These are phyloP conservation scores for Eumacrocentrus americanus DNA, from an alignment of 2,888 invertebrate species.

Conservation along the genomic window DNA sequence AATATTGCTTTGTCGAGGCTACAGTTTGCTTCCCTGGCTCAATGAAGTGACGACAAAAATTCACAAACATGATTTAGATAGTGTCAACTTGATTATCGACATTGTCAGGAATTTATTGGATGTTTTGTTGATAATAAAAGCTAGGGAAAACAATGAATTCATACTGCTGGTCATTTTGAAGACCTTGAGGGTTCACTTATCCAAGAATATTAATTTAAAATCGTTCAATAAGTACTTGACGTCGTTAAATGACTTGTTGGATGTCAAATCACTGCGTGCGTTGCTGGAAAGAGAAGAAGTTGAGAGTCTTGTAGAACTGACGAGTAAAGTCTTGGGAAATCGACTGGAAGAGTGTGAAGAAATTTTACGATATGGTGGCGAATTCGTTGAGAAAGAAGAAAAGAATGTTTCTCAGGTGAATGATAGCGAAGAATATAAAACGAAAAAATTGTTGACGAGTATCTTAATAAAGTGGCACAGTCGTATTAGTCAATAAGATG, in stretches of 20 bases:
- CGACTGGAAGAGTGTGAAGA: too few species aligned
- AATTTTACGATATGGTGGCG: too few species aligned
- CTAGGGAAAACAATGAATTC: conserved; percentile 35
- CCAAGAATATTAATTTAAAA: conserved; percentile 33
- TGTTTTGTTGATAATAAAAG: conserved; percentile 34
- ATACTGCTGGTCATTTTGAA: conserved; percentile 42
- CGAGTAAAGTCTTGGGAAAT: conserved; percentile 34
- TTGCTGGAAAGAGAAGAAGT: conserved; percentile 45
- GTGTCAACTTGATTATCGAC: conserved; percentile 40
- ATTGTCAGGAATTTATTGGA: conserved; percentile 47
- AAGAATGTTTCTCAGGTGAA: too few species aligned
- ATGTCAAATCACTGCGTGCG: conserved; percentile 40
- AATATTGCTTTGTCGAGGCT: conserved; percentile 70
- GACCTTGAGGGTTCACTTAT: conserved; percentile 36
- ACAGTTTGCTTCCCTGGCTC: conserved; percentile 78
- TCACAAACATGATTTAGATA: conserved; percentile 38
- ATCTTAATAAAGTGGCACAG: too few species aligned
- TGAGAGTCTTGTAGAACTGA: conserved; percentile 40
- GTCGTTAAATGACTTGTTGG: conserved; percentile 38
- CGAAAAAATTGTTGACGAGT: conserved; percentile 49
- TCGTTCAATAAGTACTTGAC: conserved; percentile 38
- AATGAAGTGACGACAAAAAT: conserved; percentile 53
- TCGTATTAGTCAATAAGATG: conserved; percentile 53
- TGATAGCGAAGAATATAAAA: too few species aligned
- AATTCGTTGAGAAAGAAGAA: too few species aligned